Conservation (phyloP, 2,888 invertebrate species). For the Drosophila flavopinicola region DNA sequence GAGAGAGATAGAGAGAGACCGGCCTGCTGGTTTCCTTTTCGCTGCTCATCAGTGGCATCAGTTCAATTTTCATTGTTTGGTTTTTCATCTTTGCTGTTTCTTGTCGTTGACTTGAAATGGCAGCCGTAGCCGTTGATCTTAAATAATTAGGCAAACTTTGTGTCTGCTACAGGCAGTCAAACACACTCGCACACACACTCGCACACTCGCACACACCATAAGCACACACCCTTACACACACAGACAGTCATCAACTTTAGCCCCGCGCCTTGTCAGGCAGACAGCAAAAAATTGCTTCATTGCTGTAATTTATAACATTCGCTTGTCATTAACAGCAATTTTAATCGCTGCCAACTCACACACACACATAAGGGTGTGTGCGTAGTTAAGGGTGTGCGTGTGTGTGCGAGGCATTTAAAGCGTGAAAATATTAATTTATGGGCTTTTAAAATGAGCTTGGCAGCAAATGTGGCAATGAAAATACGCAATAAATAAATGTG, state of each 20-base stretch:
- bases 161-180: conserved; percentile 62
- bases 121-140: conserved; percentile 68
- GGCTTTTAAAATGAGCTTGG: conserved; percentile 66
- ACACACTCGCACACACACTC: conserved; percentile 33
- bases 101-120: conserved; percentile 67
- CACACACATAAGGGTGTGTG: conserved; percentile 22
- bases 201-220: conserved; percentile 5
- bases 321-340: conserved; percentile 80
- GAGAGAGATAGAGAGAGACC: no score
- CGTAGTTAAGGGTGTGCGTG: conserved; percentile 25
- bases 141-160: conserved; percentile 78
- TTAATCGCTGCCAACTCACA: conserved; percentile 67
- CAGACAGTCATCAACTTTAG: conserved; percentile 48
- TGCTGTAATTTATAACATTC: conserved; percentile 81
- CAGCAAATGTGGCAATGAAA: conserved; percentile 60
- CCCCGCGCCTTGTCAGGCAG: conserved; percentile 37
- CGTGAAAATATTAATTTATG: conserved; percentile 77
- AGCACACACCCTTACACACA: conserved; percentile 6
- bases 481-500: conserved; percentile 47
- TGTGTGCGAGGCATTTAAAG: conserved; percentile 63
- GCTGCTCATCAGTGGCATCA: conserved; percentile 14
- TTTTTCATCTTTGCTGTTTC: conserved; percentile 46
- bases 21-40: conserved; percentile 3
- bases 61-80: conserved; percentile 78
- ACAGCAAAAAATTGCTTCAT: conserved; percentile 72